Evolutionary conservation across 92 coral and sea anemone species (phyloP).

Genomic region (Virgularia gustaviana): DNA sequence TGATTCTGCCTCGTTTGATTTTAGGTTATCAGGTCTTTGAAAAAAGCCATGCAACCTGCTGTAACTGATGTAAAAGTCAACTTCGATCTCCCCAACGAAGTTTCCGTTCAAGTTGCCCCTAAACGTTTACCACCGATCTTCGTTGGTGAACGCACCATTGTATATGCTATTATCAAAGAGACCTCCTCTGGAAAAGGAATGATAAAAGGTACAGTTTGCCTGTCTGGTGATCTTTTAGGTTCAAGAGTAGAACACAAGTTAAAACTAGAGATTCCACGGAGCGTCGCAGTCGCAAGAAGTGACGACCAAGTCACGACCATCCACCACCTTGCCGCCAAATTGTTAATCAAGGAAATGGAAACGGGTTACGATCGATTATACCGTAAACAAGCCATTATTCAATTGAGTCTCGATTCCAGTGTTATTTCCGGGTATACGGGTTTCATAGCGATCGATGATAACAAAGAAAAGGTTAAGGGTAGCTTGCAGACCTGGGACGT

Average conservation of each 20-base stretch:
- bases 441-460: slow-evolving; percentile 77
- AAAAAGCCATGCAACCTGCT: slow-evolving; percentile 75
- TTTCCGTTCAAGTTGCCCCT: slow-evolving; percentile 58
- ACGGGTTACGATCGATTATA: slow-evolving; percentile 1
- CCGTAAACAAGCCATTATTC: slow-evolving; percentile 43
- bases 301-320: slow-evolving; percentile 29
- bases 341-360: slow-evolving; percentile 56
- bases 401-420: slow-evolving; percentile 62
- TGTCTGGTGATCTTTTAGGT: slow-evolving; percentile 42
- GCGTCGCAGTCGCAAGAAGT: slow-evolving; percentile 36
- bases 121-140: slow-evolving; percentile 54
- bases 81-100: slow-evolving; percentile 63
- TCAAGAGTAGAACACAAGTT: slow-evolving; percentile 40
- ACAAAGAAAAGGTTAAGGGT: slow-evolving; percentile 51
- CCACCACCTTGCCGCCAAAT: slow-evolving; percentile 70
- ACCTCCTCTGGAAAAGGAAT: no score
- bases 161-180: slow-evolving; percentile 50
- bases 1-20: no score
- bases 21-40: slow-evolving; percentile 74
- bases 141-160: slow-evolving; percentile 58
- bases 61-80: slow-evolving; percentile 55
- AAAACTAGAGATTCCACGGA: slow-evolving; percentile 45
- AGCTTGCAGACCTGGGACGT: slow-evolving; percentile 38
- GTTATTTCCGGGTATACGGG: slow-evolving; percentile 68
- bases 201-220: slow-evolving; percentile 48